Conservation (phyloP, 2,113 vertebrate species). For the Lepus americanus region DNA sequence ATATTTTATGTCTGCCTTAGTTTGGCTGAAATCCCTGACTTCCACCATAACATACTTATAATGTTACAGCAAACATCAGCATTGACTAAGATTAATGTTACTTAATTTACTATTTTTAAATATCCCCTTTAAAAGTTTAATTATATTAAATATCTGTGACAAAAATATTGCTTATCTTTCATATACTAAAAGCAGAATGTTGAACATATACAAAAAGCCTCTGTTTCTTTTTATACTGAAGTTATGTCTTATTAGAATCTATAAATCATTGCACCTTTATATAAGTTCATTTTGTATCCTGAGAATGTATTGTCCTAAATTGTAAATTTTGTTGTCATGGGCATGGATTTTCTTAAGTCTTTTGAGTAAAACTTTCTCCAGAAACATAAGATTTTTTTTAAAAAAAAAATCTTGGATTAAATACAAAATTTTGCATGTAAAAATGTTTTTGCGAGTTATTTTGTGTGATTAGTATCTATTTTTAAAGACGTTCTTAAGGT, state of each 20-base stretch:
- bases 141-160: not conserved
- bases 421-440: not conserved
- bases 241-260: not conserved
- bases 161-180: not conserved
- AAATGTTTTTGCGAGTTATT: not conserved
- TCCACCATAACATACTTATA: not conserved
- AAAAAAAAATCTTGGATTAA: not conserved
- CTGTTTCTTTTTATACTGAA: slow-evolving; percentile 11
- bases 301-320: not conserved
- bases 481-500: not conserved
- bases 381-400: not conserved
- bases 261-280: slow-evolving; percentile 7
- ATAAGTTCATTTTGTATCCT: slow-evolving; percentile 15
- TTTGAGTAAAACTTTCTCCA: slow-evolving; percentile 50
- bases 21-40: slow-evolving; percentile 29
- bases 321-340: not conserved
- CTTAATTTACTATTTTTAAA: slow-evolving; percentile 51
- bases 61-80: not conserved
- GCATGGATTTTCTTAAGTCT: not conserved
- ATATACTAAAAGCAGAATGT: not conserved
- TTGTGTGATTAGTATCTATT: slow-evolving; percentile 11
- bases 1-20: slow-evolving; percentile 10
- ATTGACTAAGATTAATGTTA: slow-evolving; percentile 34
- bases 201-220: not conserved
- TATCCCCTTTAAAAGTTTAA: not conserved